A percentile compares a stretch with the other conserved stretches of the same genome.
phyloP scores from a whole-genome alignment of 2,113 vertebrate genomes.

The Gadus macrocephalus region DNA sequence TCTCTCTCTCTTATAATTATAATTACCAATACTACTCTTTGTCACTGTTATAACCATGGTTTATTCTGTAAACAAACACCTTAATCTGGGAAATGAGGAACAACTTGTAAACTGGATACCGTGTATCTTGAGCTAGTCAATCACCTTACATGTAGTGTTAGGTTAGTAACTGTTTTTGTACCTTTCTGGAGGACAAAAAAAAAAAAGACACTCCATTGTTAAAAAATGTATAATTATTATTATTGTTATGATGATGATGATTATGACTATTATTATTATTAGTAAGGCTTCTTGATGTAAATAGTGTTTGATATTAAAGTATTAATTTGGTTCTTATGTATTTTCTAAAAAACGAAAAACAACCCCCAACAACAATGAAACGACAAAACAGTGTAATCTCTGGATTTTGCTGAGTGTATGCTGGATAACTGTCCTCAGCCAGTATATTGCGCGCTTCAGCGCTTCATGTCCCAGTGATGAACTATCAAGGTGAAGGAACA shows the following conservation, averaged over 20 bases:
- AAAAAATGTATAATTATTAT: slow-evolving; percentile 75
- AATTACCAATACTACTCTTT: slow-evolving; percentile 64
- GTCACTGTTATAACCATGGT: slow-evolving; percentile 64
- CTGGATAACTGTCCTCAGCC: slow-evolving; percentile 60
- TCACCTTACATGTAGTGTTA: slow-evolving; percentile 91
- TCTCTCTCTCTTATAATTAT: slow-evolving; percentile 45
- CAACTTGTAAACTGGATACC: slow-evolving; percentile 94
- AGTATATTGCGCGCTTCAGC: slow-evolving; percentile 66
- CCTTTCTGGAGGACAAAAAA: slow-evolving; percentile 90
- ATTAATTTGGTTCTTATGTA: slow-evolving; percentile 99
- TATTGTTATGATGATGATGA: slow-evolving; percentile 68
- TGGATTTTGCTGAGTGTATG: slow-evolving; percentile 80
- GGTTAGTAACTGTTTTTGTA: slow-evolving; percentile 94
- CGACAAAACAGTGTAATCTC: slow-evolving; percentile 87
- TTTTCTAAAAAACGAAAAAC: slow-evolving; percentile 82
- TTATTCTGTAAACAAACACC: slow-evolving; percentile 67
- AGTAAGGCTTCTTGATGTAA: slow-evolving; percentile 93
- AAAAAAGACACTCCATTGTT: slow-evolving; percentile 77
- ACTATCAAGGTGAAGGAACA: slow-evolving; percentile 58
- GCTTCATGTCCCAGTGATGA: slow-evolving; percentile 74
- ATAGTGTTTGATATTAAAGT: slow-evolving; percentile 99
- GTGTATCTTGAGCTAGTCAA: slow-evolving; percentile 98
- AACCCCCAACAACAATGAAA: background rate
- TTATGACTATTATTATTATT: slow-evolving; percentile 64
- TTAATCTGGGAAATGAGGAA: slow-evolving; percentile 91